These are phyloP conservation scores for Clanis bilineata DNA, from an alignment of 2,888 invertebrate species.

Conservation along the genomic window DNA sequence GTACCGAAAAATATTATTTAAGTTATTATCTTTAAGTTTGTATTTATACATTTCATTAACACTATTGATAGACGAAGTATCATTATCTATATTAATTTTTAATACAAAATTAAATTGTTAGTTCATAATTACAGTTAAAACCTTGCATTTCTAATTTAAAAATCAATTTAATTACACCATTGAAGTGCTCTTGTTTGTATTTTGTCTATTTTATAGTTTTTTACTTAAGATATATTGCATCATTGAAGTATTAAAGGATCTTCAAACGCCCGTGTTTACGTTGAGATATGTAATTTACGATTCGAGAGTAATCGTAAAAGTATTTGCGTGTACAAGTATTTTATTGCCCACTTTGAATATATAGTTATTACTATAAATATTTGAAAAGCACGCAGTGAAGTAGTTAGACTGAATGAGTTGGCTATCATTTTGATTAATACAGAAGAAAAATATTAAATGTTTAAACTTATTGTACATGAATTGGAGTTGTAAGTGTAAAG, in stretches of 20 bases:
- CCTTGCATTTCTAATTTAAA: background rate
- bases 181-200: background rate
- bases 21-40: too few relatives aligned
- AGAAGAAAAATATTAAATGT: too few relatives aligned
- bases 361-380: conserved; percentile 3
- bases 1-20: too few relatives aligned
- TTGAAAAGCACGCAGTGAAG: background rate
- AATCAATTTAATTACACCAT: background rate
- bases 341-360: background rate
- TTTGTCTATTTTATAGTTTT: background rate
- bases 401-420: background rate
- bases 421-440: background rate
- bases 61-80: too few relatives aligned
- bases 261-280: conserved; percentile 36
- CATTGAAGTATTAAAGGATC: conserved; percentile 31
- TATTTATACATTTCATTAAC: too few relatives aligned
- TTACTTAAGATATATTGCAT: conserved; percentile 7
- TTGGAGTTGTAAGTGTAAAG: too few relatives aligned
- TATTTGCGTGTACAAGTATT: conserved; percentile 28
- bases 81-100: too few relatives aligned
- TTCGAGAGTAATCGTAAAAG: conserved; percentile 38
- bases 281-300: conserved; percentile 40
- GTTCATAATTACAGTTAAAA: background rate
- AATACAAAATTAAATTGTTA: too few relatives aligned
- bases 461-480: too few relatives aligned